These are phyloP conservation scores for Acanthochromis polyacanthus DNA, from an alignment of 2,113 vertebrate genomes.

Conservation along the genomic window DNA sequence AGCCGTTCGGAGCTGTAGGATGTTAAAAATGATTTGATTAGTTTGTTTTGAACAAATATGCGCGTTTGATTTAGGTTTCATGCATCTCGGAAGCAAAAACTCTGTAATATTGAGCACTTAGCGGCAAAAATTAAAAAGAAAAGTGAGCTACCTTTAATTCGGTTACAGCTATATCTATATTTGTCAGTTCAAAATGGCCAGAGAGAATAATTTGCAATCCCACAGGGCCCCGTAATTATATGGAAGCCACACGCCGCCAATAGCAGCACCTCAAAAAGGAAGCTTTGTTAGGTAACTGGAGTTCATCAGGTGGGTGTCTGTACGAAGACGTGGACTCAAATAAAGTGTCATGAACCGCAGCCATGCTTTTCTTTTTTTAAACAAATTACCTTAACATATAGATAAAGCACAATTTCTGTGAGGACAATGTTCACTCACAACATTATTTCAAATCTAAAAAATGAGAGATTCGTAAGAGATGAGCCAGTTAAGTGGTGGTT, in stretches of 20 bases:
- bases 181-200: not conserved
- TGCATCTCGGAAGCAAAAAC: too few relatives aligned
- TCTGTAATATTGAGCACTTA: not conserved
- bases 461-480: too few relatives aligned
- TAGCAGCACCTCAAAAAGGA: not conserved
- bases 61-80: too few relatives aligned
- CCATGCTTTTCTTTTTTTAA: too few relatives aligned
- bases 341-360: too few relatives aligned
- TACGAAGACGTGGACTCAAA: too few relatives aligned
- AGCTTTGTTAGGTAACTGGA: too few relatives aligned
- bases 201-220: not conserved
- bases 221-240: too few relatives aligned
- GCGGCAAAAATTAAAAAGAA: not conserved
- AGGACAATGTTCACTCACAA: too few relatives aligned
- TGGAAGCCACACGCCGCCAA: not conserved
- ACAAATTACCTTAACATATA: not conserved
- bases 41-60: not conserved
- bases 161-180: not conserved
- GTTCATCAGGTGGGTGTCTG: too few relatives aligned
- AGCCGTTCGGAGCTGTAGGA: not conserved
- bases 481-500: too few relatives aligned
- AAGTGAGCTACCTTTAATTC: conserved; percentile 1
- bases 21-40: not conserved
- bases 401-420: not conserved
- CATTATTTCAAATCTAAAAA: too few relatives aligned